Evolutionary conservation across 2,113 vertebrate genomes (phyloP).

Genomic region (Gasterosteus aculeatus): DNA sequence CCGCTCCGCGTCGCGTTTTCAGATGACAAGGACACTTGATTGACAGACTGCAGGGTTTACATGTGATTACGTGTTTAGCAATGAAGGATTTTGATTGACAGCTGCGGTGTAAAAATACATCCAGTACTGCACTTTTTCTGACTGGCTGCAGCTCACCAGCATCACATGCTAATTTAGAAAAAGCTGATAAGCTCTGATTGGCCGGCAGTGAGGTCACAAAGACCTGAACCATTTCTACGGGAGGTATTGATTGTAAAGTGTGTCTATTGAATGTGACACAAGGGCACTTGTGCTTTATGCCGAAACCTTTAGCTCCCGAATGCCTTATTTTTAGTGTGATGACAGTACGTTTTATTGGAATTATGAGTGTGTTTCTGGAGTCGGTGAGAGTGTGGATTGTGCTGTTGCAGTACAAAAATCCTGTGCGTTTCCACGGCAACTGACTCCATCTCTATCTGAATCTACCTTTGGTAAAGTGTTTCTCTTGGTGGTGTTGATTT

Average conservation of each 20-base stretch:
- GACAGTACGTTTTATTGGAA: neutral
- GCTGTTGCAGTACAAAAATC: conserved; percentile 10
- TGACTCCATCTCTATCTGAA: conserved; percentile 1
- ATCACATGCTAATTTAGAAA: conserved; percentile 19
- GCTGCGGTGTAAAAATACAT: neutral
- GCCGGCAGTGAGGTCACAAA: conserved; percentile 1
- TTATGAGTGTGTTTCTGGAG: conserved; percentile 37
- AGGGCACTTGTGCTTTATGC: neutral
- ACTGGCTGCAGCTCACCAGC: conserved; percentile 45
- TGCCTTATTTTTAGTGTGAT: neutral
- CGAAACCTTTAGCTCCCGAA: neutral
- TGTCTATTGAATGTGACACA: conserved; percentile 18
- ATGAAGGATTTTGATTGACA: conserved; percentile 15
- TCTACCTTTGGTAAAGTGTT: conserved; percentile 10
- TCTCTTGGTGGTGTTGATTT: conserved; percentile 7
- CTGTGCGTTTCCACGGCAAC: conserved; percentile 48
- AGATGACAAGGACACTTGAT: conserved; percentile 74
- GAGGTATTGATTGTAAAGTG: conserved; percentile 30
- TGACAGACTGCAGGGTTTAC: neutral
- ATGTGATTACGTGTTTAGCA: neutral
- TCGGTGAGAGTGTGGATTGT: conserved; percentile 63
- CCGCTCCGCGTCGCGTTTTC: conserved; percentile 57
- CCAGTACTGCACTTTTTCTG: conserved; percentile 56
- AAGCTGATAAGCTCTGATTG: conserved; percentile 46
- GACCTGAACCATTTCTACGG: conserved; percentile 3